Base-by-base conservation (phyloP, 2,797 vertebrate species). In the Apodemus agrarius region DNA sequence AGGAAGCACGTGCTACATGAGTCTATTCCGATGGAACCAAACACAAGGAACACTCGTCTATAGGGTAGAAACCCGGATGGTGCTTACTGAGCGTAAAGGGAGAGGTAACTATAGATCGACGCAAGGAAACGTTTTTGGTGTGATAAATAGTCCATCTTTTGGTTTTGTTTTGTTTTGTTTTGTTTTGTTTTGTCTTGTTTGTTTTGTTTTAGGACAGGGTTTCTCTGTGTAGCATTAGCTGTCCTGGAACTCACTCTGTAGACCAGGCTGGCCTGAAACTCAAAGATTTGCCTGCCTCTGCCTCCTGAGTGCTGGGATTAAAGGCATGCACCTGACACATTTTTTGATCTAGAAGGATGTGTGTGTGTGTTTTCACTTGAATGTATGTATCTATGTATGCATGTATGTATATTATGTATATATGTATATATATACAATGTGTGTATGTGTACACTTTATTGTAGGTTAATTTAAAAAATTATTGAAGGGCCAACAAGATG, bases 141-240 rank as follows among this genome's bases (percentile, higher is more conserved):
- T 78, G 59, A 22, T 24, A 94, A 90, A 91, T 79, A 5, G 79
- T 76, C 31, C 31, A 54, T 57, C 90, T 81, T 74, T 97, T 81
- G 40, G 37, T 74, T 74, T 74, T 74, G 69, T 37, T 74, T 74
- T 74, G 65, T 65, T 63, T 63, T 63, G 61, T 67, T 34, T 67
- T 9, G 4, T 65, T 63, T 63, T 63, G 61, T 67, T 34, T 67
- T 9, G 4, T 65, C 29, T 63, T 63, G 61, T 67, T 34, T 74
- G 65, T 65, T 63, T 63, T 63, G 61, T 67, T 34, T 67, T 10
- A 1, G 5, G 65, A 67, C 12, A 31, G 63, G 65, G 65, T 34
- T n/a, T 69, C 67, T 69, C 67, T 72, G 67, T 37, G 34, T 72
- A 72, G n/a, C 17, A 34, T 34, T 72, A n/a, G 67, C 67, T 37